phyloP scores from a whole-genome alignment of 1,140 invertebrate genomes.

The Tribolium madens region DNA sequence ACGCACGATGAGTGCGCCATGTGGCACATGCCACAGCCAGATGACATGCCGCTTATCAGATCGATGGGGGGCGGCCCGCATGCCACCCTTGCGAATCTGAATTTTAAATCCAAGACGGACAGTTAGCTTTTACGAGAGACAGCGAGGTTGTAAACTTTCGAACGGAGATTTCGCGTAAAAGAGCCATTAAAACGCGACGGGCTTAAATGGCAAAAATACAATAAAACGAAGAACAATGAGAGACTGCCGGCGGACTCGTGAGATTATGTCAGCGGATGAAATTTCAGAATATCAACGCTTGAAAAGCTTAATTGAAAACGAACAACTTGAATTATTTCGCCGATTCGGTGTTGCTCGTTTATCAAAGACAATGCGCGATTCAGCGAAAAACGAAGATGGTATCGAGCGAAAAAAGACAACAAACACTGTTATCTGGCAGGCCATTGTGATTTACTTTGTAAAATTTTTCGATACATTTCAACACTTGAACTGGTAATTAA shows the following conservation, averaged over 20 bases:
- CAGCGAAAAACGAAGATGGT: neutral
- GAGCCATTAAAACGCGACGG: slow-evolving; percentile 15
- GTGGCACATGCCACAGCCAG: neutral
- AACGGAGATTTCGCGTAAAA: slow-evolving; percentile 25
- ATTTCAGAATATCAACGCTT: neutral
- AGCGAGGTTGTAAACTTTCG: slow-evolving; percentile 10
- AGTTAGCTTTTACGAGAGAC: slow-evolving; percentile 13
- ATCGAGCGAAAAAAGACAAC: neutral
- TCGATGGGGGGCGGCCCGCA: neutral
- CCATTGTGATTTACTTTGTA: too few relatives aligned
- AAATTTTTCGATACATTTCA: too few relatives aligned
- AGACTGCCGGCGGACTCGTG: neutral
- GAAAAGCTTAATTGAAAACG: slow-evolving; percentile 11
- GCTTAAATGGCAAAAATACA: neutral
- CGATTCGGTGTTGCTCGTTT: neutral
- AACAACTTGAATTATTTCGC: neutral
- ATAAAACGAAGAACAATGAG: slow-evolving; percentile 15
- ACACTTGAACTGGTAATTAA: too few relatives aligned
- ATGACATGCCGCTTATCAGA: slow-evolving; percentile 4
- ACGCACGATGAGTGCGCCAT: slow-evolving; percentile 15
- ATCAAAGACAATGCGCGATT: neutral
- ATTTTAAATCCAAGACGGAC: neutral
- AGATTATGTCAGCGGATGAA: slow-evolving; percentile 25
- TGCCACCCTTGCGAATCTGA: neutral
- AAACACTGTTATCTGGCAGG: neutral